phyloP scores from a whole-genome alignment of 2,888 invertebrate genomes.

The Pocota personata region DNA sequence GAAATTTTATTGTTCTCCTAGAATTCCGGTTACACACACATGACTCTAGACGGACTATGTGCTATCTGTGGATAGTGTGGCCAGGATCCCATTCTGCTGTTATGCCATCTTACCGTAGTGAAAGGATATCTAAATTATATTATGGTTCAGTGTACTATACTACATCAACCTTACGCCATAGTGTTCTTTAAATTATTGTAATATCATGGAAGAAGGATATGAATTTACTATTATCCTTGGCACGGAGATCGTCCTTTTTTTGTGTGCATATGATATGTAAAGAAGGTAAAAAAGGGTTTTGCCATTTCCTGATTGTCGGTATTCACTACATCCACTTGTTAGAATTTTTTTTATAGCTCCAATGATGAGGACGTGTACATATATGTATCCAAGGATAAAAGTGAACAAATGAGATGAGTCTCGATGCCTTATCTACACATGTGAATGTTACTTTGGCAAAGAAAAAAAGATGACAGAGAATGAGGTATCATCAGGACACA shows the following conservation, averaged over 20 bases:
- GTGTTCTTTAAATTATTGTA: conserved; percentile 72
- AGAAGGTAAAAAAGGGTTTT: conserved; percentile 35
- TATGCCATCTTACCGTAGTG: background rate
- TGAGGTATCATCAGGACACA: conserved; percentile 48
- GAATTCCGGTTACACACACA: conserved; percentile 49
- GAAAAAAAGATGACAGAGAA: background rate
- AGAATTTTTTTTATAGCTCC: background rate
- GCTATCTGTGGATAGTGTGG: conserved; percentile 3
- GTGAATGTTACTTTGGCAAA: conserved; percentile 4
- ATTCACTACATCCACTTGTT: conserved; percentile 30
- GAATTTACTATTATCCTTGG: conserved; percentile 57
- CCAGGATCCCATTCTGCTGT: conserved; percentile 9
- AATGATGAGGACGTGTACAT: conserved; percentile 7
- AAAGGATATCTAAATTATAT: conserved; percentile 67
- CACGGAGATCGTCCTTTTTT: conserved; percentile 9
- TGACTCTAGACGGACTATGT: background rate
- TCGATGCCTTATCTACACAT: conserved; percentile 22
- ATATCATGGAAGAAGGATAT: conserved; percentile 68
- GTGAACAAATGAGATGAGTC: conserved; percentile 52
- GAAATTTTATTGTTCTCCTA: conserved; percentile 69
- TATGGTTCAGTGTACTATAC: conserved; percentile 68
- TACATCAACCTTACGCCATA: conserved; percentile 67
- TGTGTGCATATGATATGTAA: conserved; percentile 34
- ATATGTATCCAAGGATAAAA: conserved; percentile 21
- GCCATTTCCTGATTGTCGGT: conserved; percentile 58